phyloP scores from a whole-genome alignment of 2,113 vertebrate species.

The Xiphias gladius region DNA sequence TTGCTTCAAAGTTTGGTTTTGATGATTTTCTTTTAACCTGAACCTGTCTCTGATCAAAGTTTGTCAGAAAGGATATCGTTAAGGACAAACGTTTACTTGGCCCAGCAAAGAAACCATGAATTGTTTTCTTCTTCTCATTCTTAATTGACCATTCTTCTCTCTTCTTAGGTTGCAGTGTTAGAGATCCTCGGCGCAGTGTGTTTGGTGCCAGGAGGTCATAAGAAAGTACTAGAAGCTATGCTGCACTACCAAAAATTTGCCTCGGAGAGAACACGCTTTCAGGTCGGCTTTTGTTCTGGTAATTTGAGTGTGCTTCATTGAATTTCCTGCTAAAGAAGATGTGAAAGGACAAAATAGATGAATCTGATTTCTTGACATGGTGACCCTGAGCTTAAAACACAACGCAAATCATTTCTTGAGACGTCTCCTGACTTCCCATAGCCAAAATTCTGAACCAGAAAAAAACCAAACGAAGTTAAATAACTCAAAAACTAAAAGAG shows the following conservation, averaged over 20 bases:
- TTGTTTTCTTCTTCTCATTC: neutral
- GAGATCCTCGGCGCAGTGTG: constrained; percentile 96
- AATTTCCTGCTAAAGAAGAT: neutral
- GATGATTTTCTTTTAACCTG: neutral
- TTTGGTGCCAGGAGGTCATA: constrained; percentile 93
- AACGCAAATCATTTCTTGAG: too few relatives aligned
- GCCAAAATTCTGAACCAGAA: too few relatives aligned
- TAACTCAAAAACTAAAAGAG: too few relatives aligned
- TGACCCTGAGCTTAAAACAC: too few relatives aligned
- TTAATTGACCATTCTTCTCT: neutral
- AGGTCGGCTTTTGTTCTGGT: constrained; percentile 82
- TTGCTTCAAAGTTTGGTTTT: neutral
- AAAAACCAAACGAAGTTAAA: too few relatives aligned
- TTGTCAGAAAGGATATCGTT: too few relatives aligned
- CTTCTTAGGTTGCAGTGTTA: constrained; percentile 84
- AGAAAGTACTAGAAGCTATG: constrained; percentile 95
- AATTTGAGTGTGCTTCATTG: neutral
- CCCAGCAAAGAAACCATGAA: neutral
- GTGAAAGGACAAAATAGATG: neutral
- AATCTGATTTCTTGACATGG: too few relatives aligned
- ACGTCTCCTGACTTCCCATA: too few relatives aligned
- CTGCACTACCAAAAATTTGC: constrained; percentile 93
- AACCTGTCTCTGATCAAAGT: neutral
- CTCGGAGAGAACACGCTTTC: constrained; percentile 94
- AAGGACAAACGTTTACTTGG: too few relatives aligned